Conservation (phyloP, 2,113 vertebrate species). For the Ageneiosus marmoratus region DNA sequence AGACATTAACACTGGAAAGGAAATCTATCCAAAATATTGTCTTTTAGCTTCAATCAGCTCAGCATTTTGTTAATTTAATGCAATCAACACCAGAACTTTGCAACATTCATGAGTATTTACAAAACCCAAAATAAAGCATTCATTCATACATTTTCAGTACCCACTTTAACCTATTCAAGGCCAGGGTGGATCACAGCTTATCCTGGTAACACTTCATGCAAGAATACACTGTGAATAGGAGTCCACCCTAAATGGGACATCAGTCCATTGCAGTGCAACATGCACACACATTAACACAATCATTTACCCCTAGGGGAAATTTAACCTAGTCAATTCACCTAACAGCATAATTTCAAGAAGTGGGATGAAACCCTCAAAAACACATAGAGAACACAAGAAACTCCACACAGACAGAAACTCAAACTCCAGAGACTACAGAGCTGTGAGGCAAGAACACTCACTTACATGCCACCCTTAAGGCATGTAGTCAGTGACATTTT, state of each 20-base stretch:
- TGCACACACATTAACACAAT: not conserved
- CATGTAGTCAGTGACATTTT: too few species aligned
- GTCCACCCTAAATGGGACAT: not conserved
- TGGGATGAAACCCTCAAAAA: not conserved
- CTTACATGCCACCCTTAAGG: too few species aligned
- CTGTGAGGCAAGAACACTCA: too few species aligned
- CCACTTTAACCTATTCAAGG: not conserved
- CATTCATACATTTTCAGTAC: not conserved
- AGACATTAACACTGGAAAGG: slow-evolving; percentile 8
- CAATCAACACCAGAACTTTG: not conserved
- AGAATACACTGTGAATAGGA: not conserved
- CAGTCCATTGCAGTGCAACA: not conserved
- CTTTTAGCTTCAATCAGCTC: not conserved
- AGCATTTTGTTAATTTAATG: not conserved
- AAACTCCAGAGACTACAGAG: too few species aligned
- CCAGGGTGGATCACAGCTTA: not conserved
- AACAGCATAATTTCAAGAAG: not conserved
- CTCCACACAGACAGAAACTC: too few species aligned
- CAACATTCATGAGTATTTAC: not conserved
- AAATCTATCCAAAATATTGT: slow-evolving; percentile 1
- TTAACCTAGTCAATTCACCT: not conserved
- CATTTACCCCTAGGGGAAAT: not conserved
- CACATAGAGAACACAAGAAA: not conserved
- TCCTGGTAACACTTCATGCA: not conserved
- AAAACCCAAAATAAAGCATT: not conserved